Evolutionary conservation across 1,140 invertebrate species (phyloP), one percentile per base, ranked within the genome.

Genomic region (Drosophila nannoptera): DNA sequence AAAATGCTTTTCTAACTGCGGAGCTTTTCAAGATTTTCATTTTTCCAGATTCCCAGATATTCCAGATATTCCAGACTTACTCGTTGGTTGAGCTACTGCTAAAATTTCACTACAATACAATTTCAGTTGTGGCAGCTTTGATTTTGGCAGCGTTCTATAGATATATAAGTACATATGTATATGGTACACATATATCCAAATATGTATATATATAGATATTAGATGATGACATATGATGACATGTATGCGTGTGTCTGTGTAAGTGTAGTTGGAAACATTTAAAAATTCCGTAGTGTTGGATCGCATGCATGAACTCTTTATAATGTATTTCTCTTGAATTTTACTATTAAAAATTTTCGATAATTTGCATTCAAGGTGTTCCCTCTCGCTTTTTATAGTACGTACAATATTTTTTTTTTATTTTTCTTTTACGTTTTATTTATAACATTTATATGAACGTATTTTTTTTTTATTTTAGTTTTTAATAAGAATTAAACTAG

Each of bases 271-370:
- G 67, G 59, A 64, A 69, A 64, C 46, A 59, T 75, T 80, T 80
- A 76, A 80, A 80, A 80, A 52, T 49, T 35, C 48, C 29, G 56
- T 65, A 56, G 61, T 63, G n/a, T n/a, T n/a, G n/a, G 32, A 53
- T 74, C 70, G 73, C 69, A 84, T 84, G 81, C 77, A 77, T 80
- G 52, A 68, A 48, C 36, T 80, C 74, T 69, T 83, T 78, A 82
- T 83, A 80, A 80, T 22, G 22, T 22, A 83, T 83, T 75, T 59
- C 80, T 81, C 73, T 86, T 84, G 80, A 86, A 84, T 84, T 84
- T 84, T 75, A 86, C 80, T 84, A 84, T 84, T 84, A 84, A 84
- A 72, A 84, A 75, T 63, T 78, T 77, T 72, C 63, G 61, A 81
- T 69, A 76, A 76, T 61, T 81, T 67, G 73, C 69, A 71, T 59